These are phyloP conservation scores for Synanthedon formicaeformis DNA, from an alignment of 2,888 invertebrate species.

Conservation along the genomic window DNA sequence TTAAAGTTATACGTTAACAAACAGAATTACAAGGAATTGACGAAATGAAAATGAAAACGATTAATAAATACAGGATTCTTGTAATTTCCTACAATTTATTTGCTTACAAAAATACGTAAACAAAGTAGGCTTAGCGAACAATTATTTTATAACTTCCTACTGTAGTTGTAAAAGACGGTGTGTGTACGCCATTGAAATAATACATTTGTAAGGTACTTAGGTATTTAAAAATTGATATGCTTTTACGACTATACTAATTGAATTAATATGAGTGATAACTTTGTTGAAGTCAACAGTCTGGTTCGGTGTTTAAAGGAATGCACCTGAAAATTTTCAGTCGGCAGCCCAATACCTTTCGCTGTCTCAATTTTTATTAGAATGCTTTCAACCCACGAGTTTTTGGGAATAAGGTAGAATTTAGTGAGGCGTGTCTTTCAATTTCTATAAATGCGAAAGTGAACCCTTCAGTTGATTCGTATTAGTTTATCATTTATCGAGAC, in stretches of 20 bases:
- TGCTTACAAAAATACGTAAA: no score
- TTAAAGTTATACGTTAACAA: no score
- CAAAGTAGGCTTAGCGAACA: no score
- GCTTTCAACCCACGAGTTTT: slow-evolving; percentile 5
- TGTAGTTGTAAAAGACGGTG: no score
- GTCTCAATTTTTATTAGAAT: slow-evolving; percentile 15
- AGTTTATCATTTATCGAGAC: not conserved
- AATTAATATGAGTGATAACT: not conserved
- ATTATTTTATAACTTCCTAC: no score
- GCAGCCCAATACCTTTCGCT: slow-evolving; percentile 17
- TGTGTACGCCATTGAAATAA: no score
- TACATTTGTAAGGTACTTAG: no score
- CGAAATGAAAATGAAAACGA: no score
- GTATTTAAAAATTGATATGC: not conserved
- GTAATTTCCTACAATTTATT: no score
- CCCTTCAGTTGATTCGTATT: not conserved
- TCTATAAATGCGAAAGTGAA: slow-evolving; percentile 3
- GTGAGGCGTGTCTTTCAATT: slow-evolving; percentile 1
- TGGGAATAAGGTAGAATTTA: not conserved
- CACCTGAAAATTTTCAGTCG: slow-evolving; percentile 1
- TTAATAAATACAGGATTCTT: no score
- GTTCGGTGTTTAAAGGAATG: not conserved
- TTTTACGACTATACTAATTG: not conserved
- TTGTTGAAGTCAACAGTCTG: not conserved
- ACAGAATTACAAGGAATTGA: no score